A percentile compares a stretch with the other conserved stretches of the same genome.
Conservation (phyloP, 2,888 invertebrate genomes). For the Synergus itoensis region DNA sequence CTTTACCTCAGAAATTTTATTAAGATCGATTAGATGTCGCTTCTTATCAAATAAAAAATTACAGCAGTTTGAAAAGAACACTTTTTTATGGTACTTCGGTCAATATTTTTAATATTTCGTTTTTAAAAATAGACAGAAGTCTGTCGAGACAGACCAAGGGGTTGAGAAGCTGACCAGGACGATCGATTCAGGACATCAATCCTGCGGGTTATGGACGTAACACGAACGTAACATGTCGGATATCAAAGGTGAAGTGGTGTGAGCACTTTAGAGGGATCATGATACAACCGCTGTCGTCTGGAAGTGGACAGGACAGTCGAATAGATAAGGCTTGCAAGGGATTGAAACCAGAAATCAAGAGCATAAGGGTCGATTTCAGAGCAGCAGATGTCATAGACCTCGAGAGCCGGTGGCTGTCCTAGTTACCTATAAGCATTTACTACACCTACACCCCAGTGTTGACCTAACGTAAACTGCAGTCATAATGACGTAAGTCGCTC, state of each 20-base stretch:
- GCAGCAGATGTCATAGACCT: constrained; percentile 29
- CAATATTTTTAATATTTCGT: too few species aligned
- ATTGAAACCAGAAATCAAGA: constrained; percentile 13
- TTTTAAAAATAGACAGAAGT: too few species aligned
- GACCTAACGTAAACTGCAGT: constrained; percentile 9
- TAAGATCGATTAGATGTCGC: too few species aligned
- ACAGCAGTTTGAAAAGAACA: too few species aligned
- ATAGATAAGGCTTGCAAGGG: neutral
- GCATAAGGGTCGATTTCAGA: constrained; percentile 19
- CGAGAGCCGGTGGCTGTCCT: constrained; percentile 16
- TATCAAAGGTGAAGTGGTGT: neutral
- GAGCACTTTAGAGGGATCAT: neutral
- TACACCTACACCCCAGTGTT: constrained; percentile 3
- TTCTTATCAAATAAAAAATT: too few species aligned
- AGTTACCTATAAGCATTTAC: constrained; percentile 21
- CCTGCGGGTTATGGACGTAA: too few species aligned
- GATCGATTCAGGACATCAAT: too few species aligned
- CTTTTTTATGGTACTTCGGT: too few species aligned
- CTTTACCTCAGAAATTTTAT: too few species aligned
- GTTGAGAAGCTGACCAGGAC: too few species aligned
- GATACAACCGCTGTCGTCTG: neutral
- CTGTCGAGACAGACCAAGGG: too few species aligned
- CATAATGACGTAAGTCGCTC: constrained; percentile 33
- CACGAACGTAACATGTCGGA: neutral
- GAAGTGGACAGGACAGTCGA: neutral